Evolutionary conservation across 92 coral and sea anemone genomes (phyloP).

Genomic region (Umimayanthus chanpuru): DNA sequence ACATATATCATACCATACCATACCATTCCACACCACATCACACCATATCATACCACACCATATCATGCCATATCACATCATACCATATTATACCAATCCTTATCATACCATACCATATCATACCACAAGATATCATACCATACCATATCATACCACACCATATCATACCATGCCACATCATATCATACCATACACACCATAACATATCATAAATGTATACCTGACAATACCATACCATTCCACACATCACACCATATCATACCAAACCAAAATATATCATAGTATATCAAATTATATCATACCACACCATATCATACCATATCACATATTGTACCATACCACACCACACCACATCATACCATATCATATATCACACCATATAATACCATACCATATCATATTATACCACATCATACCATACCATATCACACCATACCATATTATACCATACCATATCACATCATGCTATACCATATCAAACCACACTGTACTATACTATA

Average conservation of each 20-base stretch:
- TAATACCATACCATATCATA: not conserved
- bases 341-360: not conserved
- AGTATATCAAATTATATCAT: no score
- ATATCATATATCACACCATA: not conserved
- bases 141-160: not conserved
- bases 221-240: not conserved
- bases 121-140: no score
- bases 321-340: not conserved
- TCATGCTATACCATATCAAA: no score
- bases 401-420: no score
- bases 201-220: not conserved
- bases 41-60: not conserved
- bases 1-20: not conserved
- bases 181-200: not conserved
- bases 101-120: no score
- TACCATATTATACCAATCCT: no score
- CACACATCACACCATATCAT: not conserved
- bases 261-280: no score
- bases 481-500: not conserved
- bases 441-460: no score
- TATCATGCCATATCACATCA: not conserved
- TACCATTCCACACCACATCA: no score
- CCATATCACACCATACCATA: no score
- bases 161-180: not conserved
- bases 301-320: no score